Percentiles rank a stretch among this genome's conserved stretches.
These are phyloP conservation scores for Zygothrica quintamaculata DNA, from an alignment of 2,888 invertebrate species.

Conservation along the genomic window DNA sequence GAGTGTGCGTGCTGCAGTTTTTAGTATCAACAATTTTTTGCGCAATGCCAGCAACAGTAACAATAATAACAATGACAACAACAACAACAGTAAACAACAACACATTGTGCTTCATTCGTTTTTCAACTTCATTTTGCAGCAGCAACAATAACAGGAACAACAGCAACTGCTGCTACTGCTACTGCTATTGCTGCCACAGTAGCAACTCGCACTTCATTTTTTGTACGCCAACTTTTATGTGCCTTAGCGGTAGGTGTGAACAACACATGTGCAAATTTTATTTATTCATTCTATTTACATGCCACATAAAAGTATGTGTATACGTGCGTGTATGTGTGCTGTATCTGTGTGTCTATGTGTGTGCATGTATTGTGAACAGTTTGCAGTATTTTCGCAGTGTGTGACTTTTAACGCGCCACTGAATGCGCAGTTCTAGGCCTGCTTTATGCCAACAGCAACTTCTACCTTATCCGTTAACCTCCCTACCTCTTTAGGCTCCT, in stretches of 20 bases:
- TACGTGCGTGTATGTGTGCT: constrained; percentile 33
- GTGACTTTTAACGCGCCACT: constrained; percentile 75
- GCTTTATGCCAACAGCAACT: constrained; percentile 55
- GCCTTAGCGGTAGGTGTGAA: constrained; percentile 76
- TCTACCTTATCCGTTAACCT: constrained; percentile 4
- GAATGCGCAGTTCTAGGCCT: constrained; percentile 75
- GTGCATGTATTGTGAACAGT: constrained; percentile 34
- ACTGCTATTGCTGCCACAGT: constrained; percentile 32
- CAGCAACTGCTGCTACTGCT: too few relatives aligned
- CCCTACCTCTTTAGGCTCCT: background rate
- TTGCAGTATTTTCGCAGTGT: constrained; percentile 48
- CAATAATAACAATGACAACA: too few relatives aligned
- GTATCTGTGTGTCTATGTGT: constrained; percentile 31
- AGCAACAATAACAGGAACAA: constrained; percentile 18
- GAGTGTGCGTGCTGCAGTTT: constrained; percentile 76
- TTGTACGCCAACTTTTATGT: constrained; percentile 57
- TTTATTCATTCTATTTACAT: constrained; percentile 81
- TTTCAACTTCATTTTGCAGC: constrained; percentile 71
- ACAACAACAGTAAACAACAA: constrained; percentile 32
- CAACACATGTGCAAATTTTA: constrained; percentile 77
- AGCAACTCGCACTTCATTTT: constrained; percentile 49
- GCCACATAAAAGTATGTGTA: constrained; percentile 40
- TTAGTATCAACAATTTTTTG: constrained; percentile 65
- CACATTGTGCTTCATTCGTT: constrained; percentile 67
- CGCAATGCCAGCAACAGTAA: constrained; percentile 39